Evolutionary conservation across 2,888 invertebrate genomes (phyloP).

Genomic region (Iselma pallidipennis): DNA sequence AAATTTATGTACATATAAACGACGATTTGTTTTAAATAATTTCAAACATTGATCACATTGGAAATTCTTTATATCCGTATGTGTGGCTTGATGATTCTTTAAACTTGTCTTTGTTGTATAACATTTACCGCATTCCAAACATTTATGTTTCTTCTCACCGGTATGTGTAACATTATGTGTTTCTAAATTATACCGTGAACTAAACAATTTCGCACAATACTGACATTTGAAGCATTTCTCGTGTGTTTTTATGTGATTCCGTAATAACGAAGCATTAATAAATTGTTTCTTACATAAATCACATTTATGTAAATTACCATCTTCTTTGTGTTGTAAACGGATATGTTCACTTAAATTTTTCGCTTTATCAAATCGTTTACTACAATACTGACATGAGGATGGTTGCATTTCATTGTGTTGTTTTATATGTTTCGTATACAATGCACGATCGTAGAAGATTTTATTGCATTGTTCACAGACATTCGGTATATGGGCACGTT

Average conservation of each 20-base stretch:
- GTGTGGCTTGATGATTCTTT: slow-evolving; percentile 41
- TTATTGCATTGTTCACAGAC: slow-evolving; percentile 42
- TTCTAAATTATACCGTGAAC: slow-evolving; percentile 44
- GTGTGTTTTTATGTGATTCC: slow-evolving; percentile 59
- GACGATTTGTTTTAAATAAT: slow-evolving; percentile 42
- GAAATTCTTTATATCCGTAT: slow-evolving; percentile 39
- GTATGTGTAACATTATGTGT: slow-evolving; percentile 44
- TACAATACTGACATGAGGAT: slow-evolving; percentile 38
- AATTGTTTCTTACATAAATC: slow-evolving; percentile 60
- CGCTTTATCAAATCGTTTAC: slow-evolving; percentile 40
- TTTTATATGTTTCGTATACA: slow-evolving; percentile 40
- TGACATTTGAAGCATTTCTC: slow-evolving; percentile 53
- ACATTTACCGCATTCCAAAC: slow-evolving; percentile 38
- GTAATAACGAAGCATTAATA: slow-evolving; percentile 57
- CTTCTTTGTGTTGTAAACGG: slow-evolving; percentile 57
- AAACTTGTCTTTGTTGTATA: slow-evolving; percentile 42
- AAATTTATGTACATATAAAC: slow-evolving; percentile 44
- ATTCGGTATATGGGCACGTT: slow-evolving; percentile 42
- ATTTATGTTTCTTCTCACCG: slow-evolving; percentile 41
- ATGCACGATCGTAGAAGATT: slow-evolving; percentile 42
- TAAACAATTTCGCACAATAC: slow-evolving; percentile 39
- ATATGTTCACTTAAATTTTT: slow-evolving; percentile 46
- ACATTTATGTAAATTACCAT: slow-evolving; percentile 59
- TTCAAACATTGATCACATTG: slow-evolving; percentile 42
- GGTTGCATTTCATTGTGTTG: slow-evolving; percentile 38